These are phyloP conservation scores for Leuciscus waleckii DNA, from an alignment of 2,797 vertebrate species.

Conservation along the genomic window DNA sequence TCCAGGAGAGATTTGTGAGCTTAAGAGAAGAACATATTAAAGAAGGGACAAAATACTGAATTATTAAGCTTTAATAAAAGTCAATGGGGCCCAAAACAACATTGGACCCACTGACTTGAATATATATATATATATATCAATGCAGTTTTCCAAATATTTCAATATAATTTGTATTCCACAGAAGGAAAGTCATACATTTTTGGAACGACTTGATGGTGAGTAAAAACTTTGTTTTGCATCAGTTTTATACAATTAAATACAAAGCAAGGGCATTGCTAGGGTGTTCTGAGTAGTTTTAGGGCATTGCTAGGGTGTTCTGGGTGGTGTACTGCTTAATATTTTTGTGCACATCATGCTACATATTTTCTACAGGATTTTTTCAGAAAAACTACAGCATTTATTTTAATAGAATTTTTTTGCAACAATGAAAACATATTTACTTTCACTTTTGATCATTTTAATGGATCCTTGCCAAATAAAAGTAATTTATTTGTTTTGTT, in stretches of 20 bases:
- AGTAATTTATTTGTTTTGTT: neutral
- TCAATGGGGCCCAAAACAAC: neutral
- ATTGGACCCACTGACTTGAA: neutral
- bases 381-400: neutral
- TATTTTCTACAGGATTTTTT: neutral
- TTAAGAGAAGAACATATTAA: slow-evolving; percentile 67
- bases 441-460: neutral
- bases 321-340: neutral
- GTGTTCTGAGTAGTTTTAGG: neutral
- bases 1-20: slow-evolving; percentile 84
- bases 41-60: neutral
- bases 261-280: neutral
- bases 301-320: neutral
- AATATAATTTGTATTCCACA: neutral
- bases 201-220: neutral
- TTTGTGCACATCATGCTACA: neutral
- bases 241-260: too few species aligned
- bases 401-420: neutral
- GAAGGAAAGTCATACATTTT: neutral
- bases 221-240: too few species aligned
- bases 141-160: neutral
- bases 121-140: too few species aligned
- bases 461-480: neutral
- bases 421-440: neutral
- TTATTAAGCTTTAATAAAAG: neutral